phyloP scores from a whole-genome alignment of 2,797 vertebrate species.

The Hemitrygon akajei region DNA sequence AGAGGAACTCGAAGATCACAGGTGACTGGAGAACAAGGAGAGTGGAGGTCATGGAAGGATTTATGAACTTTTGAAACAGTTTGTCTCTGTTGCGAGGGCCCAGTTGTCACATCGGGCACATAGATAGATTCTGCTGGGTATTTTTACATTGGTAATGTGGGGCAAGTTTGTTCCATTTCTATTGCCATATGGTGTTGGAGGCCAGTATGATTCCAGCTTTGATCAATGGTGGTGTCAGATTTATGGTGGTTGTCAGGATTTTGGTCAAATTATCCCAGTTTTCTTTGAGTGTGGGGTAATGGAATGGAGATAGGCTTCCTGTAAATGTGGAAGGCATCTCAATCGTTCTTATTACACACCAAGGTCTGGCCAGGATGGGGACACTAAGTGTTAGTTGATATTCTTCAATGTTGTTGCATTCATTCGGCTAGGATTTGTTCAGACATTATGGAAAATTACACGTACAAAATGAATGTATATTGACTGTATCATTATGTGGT shows the following conservation, averaged over 20 bases:
- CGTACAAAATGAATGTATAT: too few relatives aligned
- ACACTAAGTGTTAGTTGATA: too few relatives aligned
- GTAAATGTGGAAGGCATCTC: too few relatives aligned
- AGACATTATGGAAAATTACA: too few relatives aligned
- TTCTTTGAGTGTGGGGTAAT: background rate
- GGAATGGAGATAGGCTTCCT: background rate
- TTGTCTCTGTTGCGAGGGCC: background rate
- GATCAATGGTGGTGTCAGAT: background rate
- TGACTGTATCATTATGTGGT: too few relatives aligned
- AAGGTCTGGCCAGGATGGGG: too few relatives aligned
- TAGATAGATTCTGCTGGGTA: background rate
- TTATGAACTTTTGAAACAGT: background rate
- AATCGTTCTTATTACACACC: too few relatives aligned
- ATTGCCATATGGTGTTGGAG: background rate
- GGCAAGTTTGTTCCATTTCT: background rate
- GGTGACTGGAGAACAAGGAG: background rate
- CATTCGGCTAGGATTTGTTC: too few relatives aligned
- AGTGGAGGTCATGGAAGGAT: background rate
- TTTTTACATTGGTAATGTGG: background rate
- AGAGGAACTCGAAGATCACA: background rate
- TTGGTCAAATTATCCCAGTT: background rate
- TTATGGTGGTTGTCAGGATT: background rate
- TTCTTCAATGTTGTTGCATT: too few relatives aligned
- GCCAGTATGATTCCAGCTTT: background rate
- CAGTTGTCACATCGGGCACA: background rate